Evolutionary conservation across 2,113 vertebrate species (phyloP), one percentile per base, ranked within the genome.

Genomic region (Leucopsar rothschildi): DNA sequence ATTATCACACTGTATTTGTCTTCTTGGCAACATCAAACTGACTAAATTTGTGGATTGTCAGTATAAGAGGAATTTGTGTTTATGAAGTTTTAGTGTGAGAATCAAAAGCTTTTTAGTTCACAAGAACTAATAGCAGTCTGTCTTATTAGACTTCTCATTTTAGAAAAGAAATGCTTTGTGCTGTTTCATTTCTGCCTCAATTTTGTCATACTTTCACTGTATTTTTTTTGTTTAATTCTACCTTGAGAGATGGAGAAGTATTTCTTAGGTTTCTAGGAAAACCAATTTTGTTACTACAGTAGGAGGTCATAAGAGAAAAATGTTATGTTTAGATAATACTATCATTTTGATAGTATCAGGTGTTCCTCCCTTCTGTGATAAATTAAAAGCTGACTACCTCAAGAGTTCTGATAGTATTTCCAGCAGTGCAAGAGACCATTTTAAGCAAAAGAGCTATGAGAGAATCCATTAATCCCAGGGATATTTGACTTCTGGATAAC

Each of bases 351-450:
- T 96, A 88, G 63, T 94, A 95, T 97, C 94, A 93, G 25, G 90
- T 96, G 66, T 96, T 89, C 80, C 23, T 68, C 35, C 88, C 81
- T 86, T 73, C 83, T 90, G 91, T 29, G 22, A 80, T 96, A 97
- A 96, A 96, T 97, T 97, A 96, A 97, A 96, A 96, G 60, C 82
- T 92, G 87, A 73, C 91, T 86, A 88, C 82, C 75, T 93, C 53
- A 70, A 95, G 82, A 95, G 69, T 91, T 95, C 85, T 95, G 83
- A 94, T 79, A 94, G 73, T 55, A 75, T 93, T 70, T 97, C 95
- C 92, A 93, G 73, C 91, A 92, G 90, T 91, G 92, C 90, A 75
- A 76, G 86, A 96, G 55, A 86, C 60, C 59, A 77, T 96, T 96
- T 96, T 92, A 90, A 90, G 80, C 81, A 94, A 88, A 96, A 90